Conservation (phyloP, 2,113 vertebrate species). For the Zosterops pallidus region DNA sequence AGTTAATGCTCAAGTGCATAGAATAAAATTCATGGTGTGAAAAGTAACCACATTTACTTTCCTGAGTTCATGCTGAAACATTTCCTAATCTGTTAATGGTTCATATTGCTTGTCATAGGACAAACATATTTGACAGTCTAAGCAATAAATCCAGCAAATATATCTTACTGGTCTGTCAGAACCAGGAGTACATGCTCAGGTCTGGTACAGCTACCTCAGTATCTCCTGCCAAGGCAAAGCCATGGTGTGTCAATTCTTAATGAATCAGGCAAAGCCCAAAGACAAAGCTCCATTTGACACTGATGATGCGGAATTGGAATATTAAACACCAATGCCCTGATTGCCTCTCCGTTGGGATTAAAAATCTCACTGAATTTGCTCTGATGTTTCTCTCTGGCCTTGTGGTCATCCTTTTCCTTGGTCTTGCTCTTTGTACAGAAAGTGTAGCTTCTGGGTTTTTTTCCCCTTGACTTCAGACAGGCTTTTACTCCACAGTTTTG, state of each 20-base stretch:
- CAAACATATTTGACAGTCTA: background rate
- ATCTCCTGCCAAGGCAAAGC: background rate
- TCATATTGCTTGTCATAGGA: background rate
- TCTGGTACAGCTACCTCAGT: background rate
- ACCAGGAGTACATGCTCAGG: background rate
- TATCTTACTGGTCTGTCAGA: background rate
- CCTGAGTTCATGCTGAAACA: background rate
- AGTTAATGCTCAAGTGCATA: background rate
- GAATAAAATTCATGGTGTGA: constrained; percentile 18
- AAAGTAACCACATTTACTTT: background rate
- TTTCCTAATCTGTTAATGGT: background rate
- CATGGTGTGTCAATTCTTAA: background rate
- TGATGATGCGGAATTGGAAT: background rate
- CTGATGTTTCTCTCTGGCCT: background rate
- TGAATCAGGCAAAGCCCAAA: background rate
- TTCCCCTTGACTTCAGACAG: background rate
- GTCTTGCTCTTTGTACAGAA: background rate
- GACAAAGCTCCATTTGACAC: background rate
- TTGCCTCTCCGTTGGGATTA: background rate
- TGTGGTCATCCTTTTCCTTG: background rate
- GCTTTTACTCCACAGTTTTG: background rate
- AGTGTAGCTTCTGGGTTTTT: fast-evolving
- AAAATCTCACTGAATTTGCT: background rate
- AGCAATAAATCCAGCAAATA: background rate
- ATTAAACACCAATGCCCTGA: background rate